phyloP scores from a whole-genome alignment of 2,888 invertebrate genomes.

The Mycogona germanica region DNA sequence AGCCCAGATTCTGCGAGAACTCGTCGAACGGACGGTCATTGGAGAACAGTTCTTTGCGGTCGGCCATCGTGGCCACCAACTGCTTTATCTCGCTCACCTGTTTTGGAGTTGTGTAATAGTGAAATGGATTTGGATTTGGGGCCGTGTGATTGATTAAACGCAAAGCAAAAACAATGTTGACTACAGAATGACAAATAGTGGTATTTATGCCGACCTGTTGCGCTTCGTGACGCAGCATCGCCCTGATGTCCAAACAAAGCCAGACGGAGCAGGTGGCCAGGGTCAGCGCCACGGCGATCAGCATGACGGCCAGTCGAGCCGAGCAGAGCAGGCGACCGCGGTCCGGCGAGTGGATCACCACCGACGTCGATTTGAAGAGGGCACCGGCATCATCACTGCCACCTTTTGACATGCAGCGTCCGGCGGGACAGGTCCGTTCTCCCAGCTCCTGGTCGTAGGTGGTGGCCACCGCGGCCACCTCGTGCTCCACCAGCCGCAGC shows the following conservation, averaged over 20 bases:
- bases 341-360: not conserved
- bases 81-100: no score
- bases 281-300: conserved; percentile 1
- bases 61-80: no score
- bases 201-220: not conserved
- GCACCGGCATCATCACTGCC: not conserved
- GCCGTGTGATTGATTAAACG: no score
- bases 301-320: not conserved
- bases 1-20: not conserved
- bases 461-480: no score
- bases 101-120: no score
- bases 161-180: no score
- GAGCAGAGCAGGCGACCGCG: not conserved
- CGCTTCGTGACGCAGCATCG: conserved; percentile 4
- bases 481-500: no score
- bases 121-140: no score
- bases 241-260: conserved; percentile 5
- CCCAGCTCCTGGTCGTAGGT: not conserved
- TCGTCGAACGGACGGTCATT: no score
- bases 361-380: not conserved
- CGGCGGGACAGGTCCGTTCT: not conserved
- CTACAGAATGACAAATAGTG: no score
- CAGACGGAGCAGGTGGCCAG: conserved; percentile 5
- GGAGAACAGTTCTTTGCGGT: no score
- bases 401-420: not conserved